Percentiles rank a stretch among this genome's conserved stretches.
These are phyloP conservation scores for Rhopilema esculentum DNA, from an alignment of 30 jellyfish, hydroid and myxozoan species.

Conservation along the genomic window DNA sequence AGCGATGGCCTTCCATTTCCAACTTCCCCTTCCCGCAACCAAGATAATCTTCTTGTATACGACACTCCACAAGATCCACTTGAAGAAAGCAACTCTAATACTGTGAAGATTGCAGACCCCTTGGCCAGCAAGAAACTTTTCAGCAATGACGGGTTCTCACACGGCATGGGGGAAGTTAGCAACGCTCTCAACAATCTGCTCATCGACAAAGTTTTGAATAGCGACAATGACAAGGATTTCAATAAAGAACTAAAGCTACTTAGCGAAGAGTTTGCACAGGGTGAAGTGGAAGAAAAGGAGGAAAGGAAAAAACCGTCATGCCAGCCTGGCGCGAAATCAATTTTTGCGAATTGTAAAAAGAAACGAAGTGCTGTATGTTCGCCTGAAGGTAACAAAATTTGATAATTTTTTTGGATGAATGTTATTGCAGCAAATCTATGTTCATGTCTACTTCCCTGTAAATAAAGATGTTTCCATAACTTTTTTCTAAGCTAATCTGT, in stretches of 20 bases:
- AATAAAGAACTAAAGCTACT: constrained; percentile 43
- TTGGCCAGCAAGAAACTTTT: constrained; percentile 59
- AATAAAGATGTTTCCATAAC: neutral
- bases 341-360: constrained; percentile 69
- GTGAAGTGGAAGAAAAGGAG: constrained; percentile 22
- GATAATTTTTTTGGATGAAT: too few species aligned
- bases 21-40: neutral
- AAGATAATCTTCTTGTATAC: constrained; percentile 14
- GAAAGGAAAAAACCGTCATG: constrained; percentile 46
- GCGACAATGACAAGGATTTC: constrained; percentile 66
- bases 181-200: constrained; percentile 46
- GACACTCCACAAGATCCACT: constrained; percentile 66
- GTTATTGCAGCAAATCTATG: too few species aligned
- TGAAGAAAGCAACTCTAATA: constrained; percentile 61
- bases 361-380: constrained; percentile 75
- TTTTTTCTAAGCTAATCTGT: too few species aligned
- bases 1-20: constrained; percentile 65
- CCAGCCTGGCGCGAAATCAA: constrained; percentile 72
- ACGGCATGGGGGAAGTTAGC: constrained; percentile 58
- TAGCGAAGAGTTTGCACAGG: constrained; percentile 56
- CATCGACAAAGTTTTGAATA: constrained; percentile 62
- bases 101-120: constrained; percentile 70
- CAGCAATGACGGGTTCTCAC: constrained; percentile 62
- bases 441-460: neutral
- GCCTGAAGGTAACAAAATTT: constrained; percentile 66